A percentile compares a stretch with the other conserved stretches of the same genome.
phyloP scores from a whole-genome alignment of 2,888 invertebrate genomes.

The Adineta ricciae region DNA sequence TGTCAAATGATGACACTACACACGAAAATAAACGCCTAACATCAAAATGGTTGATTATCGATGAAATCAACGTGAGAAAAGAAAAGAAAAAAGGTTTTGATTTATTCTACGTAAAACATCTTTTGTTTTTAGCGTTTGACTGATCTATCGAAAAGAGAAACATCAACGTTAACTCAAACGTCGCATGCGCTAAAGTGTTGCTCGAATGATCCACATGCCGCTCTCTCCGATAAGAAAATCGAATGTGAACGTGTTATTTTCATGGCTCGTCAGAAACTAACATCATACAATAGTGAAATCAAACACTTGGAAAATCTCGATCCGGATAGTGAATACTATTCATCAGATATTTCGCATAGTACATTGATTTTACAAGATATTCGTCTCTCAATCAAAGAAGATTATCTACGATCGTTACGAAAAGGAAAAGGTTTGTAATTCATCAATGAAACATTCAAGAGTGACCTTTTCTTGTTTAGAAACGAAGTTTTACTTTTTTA shows the following conservation, averaged over 20 bases:
- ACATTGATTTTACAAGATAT: slow-evolving; percentile 8
- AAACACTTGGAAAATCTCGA: slow-evolving; percentile 13
- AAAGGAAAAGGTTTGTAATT: neutral
- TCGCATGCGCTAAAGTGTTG: neutral
- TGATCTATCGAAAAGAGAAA: slow-evolving; percentile 2
- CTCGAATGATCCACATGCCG: slow-evolving; percentile 13
- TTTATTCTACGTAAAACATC: too few species aligned
- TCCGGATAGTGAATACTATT: slow-evolving; percentile 17
- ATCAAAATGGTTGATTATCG: slow-evolving; percentile 13
- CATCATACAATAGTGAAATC: slow-evolving; percentile 18
- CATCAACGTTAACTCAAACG: slow-evolving; percentile 14
- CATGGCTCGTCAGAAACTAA: slow-evolving; percentile 17
- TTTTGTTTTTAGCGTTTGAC: neutral
- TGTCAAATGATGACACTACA: neutral
- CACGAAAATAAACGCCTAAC: slow-evolving; percentile 8
- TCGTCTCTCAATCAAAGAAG: neutral
- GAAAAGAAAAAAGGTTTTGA: too few species aligned
- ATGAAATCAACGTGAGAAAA: neutral
- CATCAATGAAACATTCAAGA: too few species aligned
- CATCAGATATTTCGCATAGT: slow-evolving; percentile 4
- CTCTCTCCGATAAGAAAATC: slow-evolving; percentile 19
- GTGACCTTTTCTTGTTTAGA: neutral
- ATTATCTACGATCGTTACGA: neutral
- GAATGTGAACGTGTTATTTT: slow-evolving; percentile 19
- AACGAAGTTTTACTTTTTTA: slow-evolving; percentile 18